A percentile compares a stretch with the other conserved stretches of the same genome.
phyloP scores from a whole-genome alignment of 2,888 invertebrate species.

The Eurytoma adleriae region DNA sequence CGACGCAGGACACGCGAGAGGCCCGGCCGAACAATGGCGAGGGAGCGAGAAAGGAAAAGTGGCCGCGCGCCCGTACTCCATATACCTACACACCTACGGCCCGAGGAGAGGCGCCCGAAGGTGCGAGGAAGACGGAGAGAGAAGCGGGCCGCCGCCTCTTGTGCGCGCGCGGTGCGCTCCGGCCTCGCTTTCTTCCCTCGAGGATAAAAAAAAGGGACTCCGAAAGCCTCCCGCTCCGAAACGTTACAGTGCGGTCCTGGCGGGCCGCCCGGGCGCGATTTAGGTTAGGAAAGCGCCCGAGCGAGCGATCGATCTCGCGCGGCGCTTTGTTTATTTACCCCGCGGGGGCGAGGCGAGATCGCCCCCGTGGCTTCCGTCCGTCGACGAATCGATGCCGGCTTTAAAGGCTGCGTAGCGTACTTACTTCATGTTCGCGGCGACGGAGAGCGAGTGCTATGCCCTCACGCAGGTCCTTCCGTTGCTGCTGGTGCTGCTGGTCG shows the following conservation, averaged over 20 bases:
- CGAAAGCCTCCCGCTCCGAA: neutral
- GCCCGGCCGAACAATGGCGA: slow-evolving; percentile 35
- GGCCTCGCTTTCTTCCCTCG: neutral
- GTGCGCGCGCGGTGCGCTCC: slow-evolving; percentile 22
- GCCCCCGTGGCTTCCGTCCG: neutral
- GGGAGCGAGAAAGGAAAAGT: slow-evolving; percentile 43
- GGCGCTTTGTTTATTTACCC: slow-evolving; percentile 33
- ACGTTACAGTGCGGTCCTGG: too few species aligned
- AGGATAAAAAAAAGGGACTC: neutral
- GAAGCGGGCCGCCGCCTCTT: slow-evolving; percentile 50
- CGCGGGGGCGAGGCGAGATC: neutral
- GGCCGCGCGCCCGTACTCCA: slow-evolving; percentile 11
- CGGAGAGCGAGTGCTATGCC: slow-evolving; percentile 73
- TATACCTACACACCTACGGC: neutral
- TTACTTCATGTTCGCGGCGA: slow-evolving; percentile 74
- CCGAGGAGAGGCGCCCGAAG: neutral
- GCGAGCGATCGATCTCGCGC: neutral
- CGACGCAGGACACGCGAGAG: neutral
- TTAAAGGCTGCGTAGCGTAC: slow-evolving; percentile 58
- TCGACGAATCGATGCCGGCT: neutral
- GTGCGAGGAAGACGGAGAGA: slow-evolving; percentile 28
- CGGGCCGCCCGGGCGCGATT: slow-evolving; percentile 19
- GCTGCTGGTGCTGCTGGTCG: slow-evolving; percentile 27
- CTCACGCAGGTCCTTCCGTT: slow-evolving; percentile 66
- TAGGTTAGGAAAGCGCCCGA: slow-evolving; percentile 51